Evolutionary conservation across 2,113 vertebrate species (phyloP).

Genomic region (Oncorhynchus kisutch): DNA sequence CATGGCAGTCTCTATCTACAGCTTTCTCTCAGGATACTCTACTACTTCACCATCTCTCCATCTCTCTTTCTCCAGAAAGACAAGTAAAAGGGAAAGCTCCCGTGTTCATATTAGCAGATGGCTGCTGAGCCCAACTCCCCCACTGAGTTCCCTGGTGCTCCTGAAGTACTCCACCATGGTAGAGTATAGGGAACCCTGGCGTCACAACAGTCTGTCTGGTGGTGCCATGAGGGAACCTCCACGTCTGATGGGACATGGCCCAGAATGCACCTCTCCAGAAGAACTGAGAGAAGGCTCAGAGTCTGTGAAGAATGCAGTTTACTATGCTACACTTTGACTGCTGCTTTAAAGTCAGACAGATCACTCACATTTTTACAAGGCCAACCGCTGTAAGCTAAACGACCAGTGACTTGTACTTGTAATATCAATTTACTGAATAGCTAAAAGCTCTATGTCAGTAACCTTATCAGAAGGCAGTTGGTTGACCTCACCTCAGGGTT

Average conservation of each 20-base stretch:
- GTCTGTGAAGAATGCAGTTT: not conserved
- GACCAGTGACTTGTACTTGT: not conserved
- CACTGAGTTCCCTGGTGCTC: conserved; percentile 20
- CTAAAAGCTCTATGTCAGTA: conserved; percentile 38
- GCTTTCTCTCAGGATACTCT: too few species aligned
- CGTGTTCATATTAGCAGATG: conserved; percentile 36
- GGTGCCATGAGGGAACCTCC: not conserved
- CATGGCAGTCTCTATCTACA: not conserved
- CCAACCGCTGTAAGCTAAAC: not conserved
- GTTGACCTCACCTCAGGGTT: conserved; percentile 41
- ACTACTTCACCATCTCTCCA: not conserved
- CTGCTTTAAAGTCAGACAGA: conserved; percentile 1
- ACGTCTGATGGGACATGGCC: conserved; percentile 2
- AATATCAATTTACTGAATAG: conserved; percentile 21
- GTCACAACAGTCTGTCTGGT: conserved; percentile 1
- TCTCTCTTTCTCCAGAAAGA: conserved; percentile 11
- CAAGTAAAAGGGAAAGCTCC: too few species aligned
- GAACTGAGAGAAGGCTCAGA: not conserved
- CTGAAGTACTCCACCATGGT: not conserved
- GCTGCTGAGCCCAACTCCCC: conserved; percentile 28
- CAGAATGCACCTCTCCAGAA: too few species aligned
- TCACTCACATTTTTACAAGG: conserved; percentile 28
- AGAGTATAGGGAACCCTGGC: not conserved
- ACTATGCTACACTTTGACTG: not conserved
- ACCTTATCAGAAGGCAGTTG: conserved; percentile 29